Base-by-base conservation (phyloP, 2,888 invertebrate species). In the Amphipoea lucens region DNA sequence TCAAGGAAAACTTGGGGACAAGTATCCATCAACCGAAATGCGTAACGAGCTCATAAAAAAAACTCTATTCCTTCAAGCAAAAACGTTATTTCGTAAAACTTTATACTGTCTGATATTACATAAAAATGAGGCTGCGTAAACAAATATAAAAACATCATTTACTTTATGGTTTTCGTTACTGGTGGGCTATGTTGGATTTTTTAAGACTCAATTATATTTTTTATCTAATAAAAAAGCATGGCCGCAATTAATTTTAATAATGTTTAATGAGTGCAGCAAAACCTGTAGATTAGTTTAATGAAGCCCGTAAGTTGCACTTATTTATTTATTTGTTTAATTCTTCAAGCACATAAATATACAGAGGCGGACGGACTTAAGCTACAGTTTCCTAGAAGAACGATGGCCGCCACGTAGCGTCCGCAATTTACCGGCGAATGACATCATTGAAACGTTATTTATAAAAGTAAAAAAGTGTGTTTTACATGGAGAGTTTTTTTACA, bases 81-180 rank as follows among this genome's bases (percentile, higher is more conserved):
- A 75, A 75, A 76, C 40, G 48, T 85, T 85, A 80, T 80, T 85
- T 72, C 48, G 67, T 71, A 36, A 76, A 88, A 81, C 85, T 88
- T 85, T 81, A 80, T 84, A 74, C 75, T 70, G 81, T n/a, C 45
- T 81, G 48, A 17, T 85, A 87, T 85, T 54, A 81, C 65, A 81
- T 85, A 88, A 87, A 84, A 84, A 75, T 63, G 54, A 48, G 67
- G 42, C 62, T 65, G 42, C 40, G 86, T 81, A 85, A 87, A 85
- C 88, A 85, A 87, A 85, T 88, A 85, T 74, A 87, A 85, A 71
- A 84, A 71, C 70, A 80, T 84, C 45, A 84, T 84, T 84, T 84
- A 51, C 65, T 84, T 87, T 87, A 87, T 75, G 69, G 48, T 2
- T 45, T 63, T 51, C 74, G 68, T 79, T 74, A 79, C 62, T 48